Base-by-base conservation (phyloP, 2,113 vertebrate genomes). In the Myotis yumanensis region DNA sequence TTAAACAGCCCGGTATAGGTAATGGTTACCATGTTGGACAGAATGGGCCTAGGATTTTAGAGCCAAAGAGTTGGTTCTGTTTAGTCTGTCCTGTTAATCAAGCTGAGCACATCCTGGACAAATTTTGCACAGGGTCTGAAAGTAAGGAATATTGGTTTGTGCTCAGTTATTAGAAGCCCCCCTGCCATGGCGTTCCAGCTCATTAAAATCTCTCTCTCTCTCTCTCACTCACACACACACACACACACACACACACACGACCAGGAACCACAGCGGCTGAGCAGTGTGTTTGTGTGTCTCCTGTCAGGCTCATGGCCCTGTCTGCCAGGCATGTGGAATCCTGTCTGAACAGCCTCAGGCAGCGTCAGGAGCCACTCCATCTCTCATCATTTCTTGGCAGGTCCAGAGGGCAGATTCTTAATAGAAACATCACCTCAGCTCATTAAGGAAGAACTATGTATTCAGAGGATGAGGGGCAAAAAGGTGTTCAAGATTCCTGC, bases 331-430 rank as follows among this genome's bases (percentile, higher is more conserved):
- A 0, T 57, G 94, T 16, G 43, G 83, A 51, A 57, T 96, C 96
- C 18, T 64, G 95, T 93, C 59, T 5, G 0, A 5, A 76, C n/a
- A 84, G 32, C 91, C 89, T 59, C n/a, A 18, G 93, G 83, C 84
- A 32, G 68, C n/a, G 37, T 54, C 32, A 4, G 85, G 85, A 92
- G 32, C 77, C 40, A 82, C 32, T 30, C 48, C 11, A 7, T 6
- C 17, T 73, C 81, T 93, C 64, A 57, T 51, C 59, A 81, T 72
- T 96, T 86, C 96, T 96, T 95, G 85, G 88, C 82, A 94, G 76
- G 62, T 62, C 90, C 73, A 12, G 54, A 90, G 86, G 82, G 82
- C 73, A 94, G 52, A n/a, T 82, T 48, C 93, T 94, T 93, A 87
- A 89, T 80, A 95, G 86, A 95, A 80, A 93, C 69, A 71, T 88